phyloP scores from a whole-genome alignment of 2,888 invertebrate genomes.

The Ormyrus thymus region DNA sequence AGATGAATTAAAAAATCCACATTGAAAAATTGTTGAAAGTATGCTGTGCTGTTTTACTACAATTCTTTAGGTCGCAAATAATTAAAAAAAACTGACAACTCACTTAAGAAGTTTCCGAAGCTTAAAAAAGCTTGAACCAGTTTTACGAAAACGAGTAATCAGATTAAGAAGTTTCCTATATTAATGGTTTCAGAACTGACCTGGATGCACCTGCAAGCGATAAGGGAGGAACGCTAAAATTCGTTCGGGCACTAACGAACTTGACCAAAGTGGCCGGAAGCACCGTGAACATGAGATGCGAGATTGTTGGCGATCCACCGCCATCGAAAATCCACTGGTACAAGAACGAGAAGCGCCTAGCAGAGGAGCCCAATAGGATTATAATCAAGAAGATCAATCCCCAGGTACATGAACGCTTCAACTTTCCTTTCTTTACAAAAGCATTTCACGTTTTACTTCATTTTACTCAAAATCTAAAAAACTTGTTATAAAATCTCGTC shows the following conservation, averaged over 20 bases:
- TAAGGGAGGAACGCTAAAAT: slow-evolving; percentile 75
- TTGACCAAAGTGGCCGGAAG: slow-evolving; percentile 79
- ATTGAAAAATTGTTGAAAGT: no score
- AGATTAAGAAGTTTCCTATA: not conserved
- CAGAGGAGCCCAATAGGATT: slow-evolving; percentile 73
- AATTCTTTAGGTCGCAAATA: no score
- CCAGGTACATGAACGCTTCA: slow-evolving; percentile 61
- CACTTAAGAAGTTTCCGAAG: no score
- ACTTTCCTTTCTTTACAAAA: not conserved
- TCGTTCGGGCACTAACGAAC: slow-evolving; percentile 77
- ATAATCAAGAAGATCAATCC: slow-evolving; percentile 72
- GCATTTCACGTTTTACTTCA: no score
- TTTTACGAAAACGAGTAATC: no score
- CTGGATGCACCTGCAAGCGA: slow-evolving; percentile 61
- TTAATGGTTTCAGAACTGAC: slow-evolving; percentile 58
- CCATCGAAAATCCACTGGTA: slow-evolving; percentile 80
- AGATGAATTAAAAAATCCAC: no score
- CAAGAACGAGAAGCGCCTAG: slow-evolving; percentile 78
- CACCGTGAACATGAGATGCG: slow-evolving; percentile 80
- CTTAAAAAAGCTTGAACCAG: no score
- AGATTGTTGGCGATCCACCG: slow-evolving; percentile 79
- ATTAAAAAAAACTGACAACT: no score
- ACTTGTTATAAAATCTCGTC: no score
- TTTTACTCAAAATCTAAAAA: no score
- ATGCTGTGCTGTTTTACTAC: no score